Percentiles rank a stretch among this genome's conserved stretches.
Evolutionary conservation across 2,797 vertebrate species (phyloP).

Genomic region (Tympanoctomys barrerae): DNA sequence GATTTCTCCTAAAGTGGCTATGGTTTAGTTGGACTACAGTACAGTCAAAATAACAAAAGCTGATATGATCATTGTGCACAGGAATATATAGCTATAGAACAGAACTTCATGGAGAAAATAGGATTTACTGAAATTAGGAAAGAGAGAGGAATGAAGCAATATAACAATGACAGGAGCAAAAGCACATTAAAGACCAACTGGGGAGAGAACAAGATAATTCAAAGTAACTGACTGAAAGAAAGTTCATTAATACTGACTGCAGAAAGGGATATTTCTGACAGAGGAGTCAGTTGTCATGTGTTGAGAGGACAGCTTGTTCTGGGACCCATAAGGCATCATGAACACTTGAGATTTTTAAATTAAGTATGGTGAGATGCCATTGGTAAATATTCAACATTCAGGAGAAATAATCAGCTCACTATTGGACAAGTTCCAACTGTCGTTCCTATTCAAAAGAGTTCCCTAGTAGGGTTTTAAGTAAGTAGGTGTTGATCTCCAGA

Average conservation of each 20-base stretch:
- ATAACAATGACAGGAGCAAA: neutral
- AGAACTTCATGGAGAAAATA: neutral
- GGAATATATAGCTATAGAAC: neutral
- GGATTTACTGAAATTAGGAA: neutral
- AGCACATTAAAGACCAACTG: neutral
- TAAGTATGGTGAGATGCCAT: neutral
- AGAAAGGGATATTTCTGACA: neutral
- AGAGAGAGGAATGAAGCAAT: neutral
- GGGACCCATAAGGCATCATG: neutral
- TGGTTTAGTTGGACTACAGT: neutral
- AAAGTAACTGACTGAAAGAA: neutral
- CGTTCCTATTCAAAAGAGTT: neutral
- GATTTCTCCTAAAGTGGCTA: neutral
- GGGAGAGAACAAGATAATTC: neutral
- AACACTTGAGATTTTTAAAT: neutral
- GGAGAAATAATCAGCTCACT: neutral
- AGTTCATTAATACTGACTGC: neutral
- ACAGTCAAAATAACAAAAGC: neutral
- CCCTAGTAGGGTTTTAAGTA: neutral
- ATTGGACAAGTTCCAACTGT: neutral
- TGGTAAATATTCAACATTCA: neutral
- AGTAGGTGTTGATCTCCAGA: neutral
- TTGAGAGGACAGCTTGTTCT: neutral
- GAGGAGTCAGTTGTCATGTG: neutral
- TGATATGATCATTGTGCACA: neutral